Base-by-base conservation (phyloP, 2,113 vertebrate genomes). In the Bos indicus region DNA sequence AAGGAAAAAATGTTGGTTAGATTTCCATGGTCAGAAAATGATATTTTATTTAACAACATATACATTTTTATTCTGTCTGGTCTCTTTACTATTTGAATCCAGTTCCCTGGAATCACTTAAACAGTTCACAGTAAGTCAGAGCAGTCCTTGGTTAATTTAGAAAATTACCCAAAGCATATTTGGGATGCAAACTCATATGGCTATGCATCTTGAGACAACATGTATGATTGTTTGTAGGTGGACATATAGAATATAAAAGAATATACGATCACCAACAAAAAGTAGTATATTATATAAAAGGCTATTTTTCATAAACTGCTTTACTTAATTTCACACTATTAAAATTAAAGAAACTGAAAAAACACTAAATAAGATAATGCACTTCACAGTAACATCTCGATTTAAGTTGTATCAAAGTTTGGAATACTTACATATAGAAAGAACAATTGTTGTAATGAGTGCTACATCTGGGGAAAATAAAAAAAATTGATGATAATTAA, bases 371-470 rank as follows among this genome's bases (percentile, higher is more conserved):
- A 21, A 54, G 93, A 36, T 57, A 86, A 33, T 59, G 10, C 7
- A 57, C 84, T 83, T 90, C 82, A 84, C 30, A 95, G 51, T 78
- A 86, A 60, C 46, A 57, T 14, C 94, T 95, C 46, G 17, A 81
- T 64, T 60, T 85, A 91, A 82, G 64, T n/a, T 5, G 3, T 82
- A n/a, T 77, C 30, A 88, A 90, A 64, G 40, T 77, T 14, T 74
- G 48, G 46, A n/a, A 43, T 71, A 98, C 97, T 97, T 92, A 98
- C 98, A 0, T 60, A 33, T 0, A 56, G 0, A 12, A 30, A 97
- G 0, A 85, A 87, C 9, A 59, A 96, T 90, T 26, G 26, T 3
- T n/a, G 12, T 13, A 26, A 85, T 96, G 81, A 17, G 25, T 86
- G 59, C 95, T 14, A 0, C 0, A 93, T 40, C 97, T 98, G 94